A percentile compares a stretch with the other conserved stretches of the same genome.
These are phyloP conservation scores for Netelia fuscicornis DNA, from an alignment of 2,888 invertebrate species.

Conservation along the genomic window DNA sequence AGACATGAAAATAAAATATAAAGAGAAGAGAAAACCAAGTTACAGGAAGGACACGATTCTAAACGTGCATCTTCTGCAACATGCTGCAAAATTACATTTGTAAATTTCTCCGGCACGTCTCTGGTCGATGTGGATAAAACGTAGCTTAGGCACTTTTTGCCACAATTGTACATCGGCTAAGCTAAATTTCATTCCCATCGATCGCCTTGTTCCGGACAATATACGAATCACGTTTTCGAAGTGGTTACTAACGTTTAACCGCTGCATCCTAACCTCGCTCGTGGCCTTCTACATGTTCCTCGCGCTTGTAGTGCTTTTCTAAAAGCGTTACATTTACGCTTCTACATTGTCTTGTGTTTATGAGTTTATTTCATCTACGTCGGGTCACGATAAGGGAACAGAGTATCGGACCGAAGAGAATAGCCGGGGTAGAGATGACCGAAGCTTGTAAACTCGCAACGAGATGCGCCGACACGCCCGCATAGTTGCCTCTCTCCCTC, in stretches of 20 bases:
- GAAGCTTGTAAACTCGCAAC: conserved; percentile 37
- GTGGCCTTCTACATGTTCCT: too few relatives aligned
- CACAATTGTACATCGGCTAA: too few relatives aligned
- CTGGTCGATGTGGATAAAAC: too few relatives aligned
- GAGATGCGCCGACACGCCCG: conserved; percentile 54
- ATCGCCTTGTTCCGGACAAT: too few relatives aligned
- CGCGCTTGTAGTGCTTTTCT: too few relatives aligned
- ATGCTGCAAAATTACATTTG: not conserved
- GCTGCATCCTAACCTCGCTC: too few relatives aligned
- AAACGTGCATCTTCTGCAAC: not conserved
- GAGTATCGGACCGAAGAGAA: not conserved
- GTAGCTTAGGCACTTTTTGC: too few relatives aligned
- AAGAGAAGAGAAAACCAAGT: not conserved
- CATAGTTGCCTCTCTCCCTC: not conserved
- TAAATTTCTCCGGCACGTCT: too few relatives aligned
- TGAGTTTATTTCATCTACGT: not conserved
- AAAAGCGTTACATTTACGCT: too few relatives aligned
- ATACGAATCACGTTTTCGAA: too few relatives aligned
- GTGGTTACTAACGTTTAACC: too few relatives aligned
- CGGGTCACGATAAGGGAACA: not conserved
- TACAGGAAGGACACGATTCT: not conserved
- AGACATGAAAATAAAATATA: not conserved
- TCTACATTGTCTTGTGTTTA: not conserved
- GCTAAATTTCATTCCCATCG: too few relatives aligned
- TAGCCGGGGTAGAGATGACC: not conserved